Base-by-base conservation (phyloP, 2,797 vertebrate genomes). In the Protonibea diacanthus region DNA sequence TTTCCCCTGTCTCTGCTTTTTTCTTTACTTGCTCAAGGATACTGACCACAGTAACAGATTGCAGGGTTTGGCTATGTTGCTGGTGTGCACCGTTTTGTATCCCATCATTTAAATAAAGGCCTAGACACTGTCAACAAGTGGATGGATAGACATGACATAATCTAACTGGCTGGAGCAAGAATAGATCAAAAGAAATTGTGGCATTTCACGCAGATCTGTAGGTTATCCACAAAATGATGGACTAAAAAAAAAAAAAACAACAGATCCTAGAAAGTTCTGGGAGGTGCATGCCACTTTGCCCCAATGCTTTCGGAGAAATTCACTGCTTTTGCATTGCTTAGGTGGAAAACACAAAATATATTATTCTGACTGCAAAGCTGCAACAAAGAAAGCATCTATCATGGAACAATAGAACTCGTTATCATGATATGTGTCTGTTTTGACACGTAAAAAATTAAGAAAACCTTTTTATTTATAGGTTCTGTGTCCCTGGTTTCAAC, bases 41-140 rank as follows among this genome's bases (percentile, higher is more conserved):
- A 74, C 48, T 72, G 79, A 92, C 92, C 91, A 80, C 91, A 94
- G 79, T 20, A 67, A 73, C 70, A 94, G 93, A 95, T 94, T 94
- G 90, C 67, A 93, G 91, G 89, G 91, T 94, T 93, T 65, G 79
- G 74, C 71, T 80, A 20, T 88, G 85, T 89, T 52, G 86, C 84
- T 85, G 82, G 86, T 89, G 79, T 70, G 81, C 73, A 1, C 58
- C 51, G 14, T 85, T 92, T 88, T 89, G 82, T 84, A 87, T 91
- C 88, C 91, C 89, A 70, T 90, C 80, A 93, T 93, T 93, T 89
- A 74, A 80, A 88, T 67, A 74, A 81, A 82, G 59, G 87, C 80
- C 75, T 84, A 86, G 77, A 91, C 84, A 67, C 68, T 72, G 82
- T 91, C 89, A 90, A 89, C 87, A 90, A 91, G 86, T 86, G 15